These are phyloP conservation scores for Gallinago stenura DNA, from an alignment of 2,797 vertebrate species.

Conservation along the genomic window DNA sequence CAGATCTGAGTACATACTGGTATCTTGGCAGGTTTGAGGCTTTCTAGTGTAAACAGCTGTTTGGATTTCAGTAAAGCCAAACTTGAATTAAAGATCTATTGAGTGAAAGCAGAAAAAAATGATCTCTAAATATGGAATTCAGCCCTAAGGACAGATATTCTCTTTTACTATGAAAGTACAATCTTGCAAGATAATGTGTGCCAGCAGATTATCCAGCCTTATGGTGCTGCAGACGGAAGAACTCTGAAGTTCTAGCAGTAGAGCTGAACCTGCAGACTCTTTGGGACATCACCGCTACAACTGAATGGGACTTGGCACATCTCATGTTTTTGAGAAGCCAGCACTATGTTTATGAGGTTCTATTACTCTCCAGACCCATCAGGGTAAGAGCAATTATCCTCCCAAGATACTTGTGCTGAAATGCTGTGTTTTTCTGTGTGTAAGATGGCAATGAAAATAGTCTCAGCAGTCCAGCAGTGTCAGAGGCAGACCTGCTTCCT, in stretches of 20 bases:
- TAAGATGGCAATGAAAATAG: background rate
- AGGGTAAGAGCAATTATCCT: background rate
- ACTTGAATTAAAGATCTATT: background rate
- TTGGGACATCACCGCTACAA: background rate
- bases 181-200: background rate
- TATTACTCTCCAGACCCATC: background rate
- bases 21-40: background rate
- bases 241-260: background rate
- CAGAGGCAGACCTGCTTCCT: background rate
- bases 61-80: background rate
- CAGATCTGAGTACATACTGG: background rate
- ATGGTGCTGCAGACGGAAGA: background rate
- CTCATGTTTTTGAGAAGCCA: background rate
- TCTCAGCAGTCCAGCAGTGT: background rate
- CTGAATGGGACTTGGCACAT: background rate
- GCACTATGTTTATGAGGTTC: background rate
- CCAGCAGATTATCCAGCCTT: background rate
- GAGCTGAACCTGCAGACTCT: background rate
- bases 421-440: background rate
- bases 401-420: background rate
- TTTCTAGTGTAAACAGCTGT: background rate
- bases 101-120: background rate
- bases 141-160: background rate
- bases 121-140: background rate
- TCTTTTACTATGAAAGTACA: background rate